phyloP scores from a whole-genome alignment of 2,888 invertebrate species.

The Orchesella flavescens region DNA sequence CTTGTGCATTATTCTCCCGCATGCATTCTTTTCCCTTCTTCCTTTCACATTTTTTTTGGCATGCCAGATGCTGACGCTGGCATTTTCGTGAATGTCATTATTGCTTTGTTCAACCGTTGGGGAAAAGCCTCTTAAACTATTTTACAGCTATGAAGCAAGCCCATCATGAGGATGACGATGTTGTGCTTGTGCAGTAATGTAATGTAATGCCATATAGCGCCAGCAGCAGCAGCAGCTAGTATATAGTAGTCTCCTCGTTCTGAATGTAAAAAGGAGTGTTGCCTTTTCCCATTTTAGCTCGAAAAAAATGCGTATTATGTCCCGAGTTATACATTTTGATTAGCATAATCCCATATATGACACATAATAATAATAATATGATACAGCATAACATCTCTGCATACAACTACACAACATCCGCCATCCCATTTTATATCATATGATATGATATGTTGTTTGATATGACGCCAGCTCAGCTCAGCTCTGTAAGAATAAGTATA shows the following conservation, averaged over 20 bases:
- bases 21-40: conserved; percentile 7
- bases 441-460: no score
- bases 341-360: conserved; percentile 31
- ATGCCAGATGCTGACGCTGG: conserved; percentile 12
- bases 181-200: neutral
- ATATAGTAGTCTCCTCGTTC: neutral
- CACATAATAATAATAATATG: conserved; percentile 7
- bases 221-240: neutral
- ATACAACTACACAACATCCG: no score
- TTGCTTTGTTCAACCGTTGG: neutral
- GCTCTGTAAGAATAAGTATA: no score
- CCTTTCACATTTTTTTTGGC: neutral
- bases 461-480: no score
- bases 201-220: no score
- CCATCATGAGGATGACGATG: no score
- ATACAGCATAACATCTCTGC: neutral
- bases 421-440: no score
- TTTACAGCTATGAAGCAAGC: neutral
- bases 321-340: conserved; percentile 32
- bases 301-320: neutral
- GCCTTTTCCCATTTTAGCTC: conserved; percentile 20
- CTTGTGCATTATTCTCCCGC: neutral
- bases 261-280: conserved; percentile 1
- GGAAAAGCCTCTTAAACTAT: conserved; percentile 1
- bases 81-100: neutral